phyloP scores from a whole-genome alignment of 2,113 vertebrate species.

The Struthio camelus region DNA sequence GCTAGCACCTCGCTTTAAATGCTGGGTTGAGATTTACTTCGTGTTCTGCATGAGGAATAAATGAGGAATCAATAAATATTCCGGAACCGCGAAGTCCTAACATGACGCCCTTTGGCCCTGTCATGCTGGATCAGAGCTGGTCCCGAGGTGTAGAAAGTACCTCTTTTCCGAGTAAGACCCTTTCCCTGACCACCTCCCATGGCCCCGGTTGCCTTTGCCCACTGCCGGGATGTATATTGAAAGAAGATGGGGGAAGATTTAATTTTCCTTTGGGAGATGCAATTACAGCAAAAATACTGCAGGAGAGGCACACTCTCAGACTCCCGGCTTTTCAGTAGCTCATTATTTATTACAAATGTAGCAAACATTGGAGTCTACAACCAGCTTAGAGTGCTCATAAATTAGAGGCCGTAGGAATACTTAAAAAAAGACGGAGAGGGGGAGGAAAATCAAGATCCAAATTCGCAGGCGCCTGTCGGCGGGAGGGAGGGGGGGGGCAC shows the following conservation, averaged over 20 bases:
- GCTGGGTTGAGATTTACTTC: background rate
- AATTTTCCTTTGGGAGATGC: constrained; percentile 67
- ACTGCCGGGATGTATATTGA: background rate
- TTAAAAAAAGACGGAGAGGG: background rate
- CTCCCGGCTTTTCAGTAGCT: constrained; percentile 62
- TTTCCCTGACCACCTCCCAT: background rate
- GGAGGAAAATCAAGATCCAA: background rate
- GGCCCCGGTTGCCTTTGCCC: background rate
- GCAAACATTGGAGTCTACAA: constrained; percentile 56
- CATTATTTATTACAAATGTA: constrained; percentile 74
- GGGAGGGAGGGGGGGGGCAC: no score
- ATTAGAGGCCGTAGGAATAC: constrained; percentile 21
- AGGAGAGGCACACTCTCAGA: constrained; percentile 54
- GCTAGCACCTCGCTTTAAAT: background rate
- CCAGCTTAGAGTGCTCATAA: constrained; percentile 51
- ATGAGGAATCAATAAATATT: background rate
- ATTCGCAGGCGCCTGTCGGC: background rate
- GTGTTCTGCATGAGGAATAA: background rate
- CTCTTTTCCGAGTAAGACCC: background rate
- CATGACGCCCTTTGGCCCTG: background rate
- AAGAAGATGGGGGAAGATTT: constrained; percentile 49
- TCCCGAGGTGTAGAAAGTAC: background rate
- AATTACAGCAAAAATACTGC: constrained; percentile 64
- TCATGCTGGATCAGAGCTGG: background rate
- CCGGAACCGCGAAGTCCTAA: background rate